Evolutionary conservation across 2,888 invertebrate genomes (phyloP), one percentile per base, ranked within the genome.

Genomic region (Thyatira batis): DNA sequence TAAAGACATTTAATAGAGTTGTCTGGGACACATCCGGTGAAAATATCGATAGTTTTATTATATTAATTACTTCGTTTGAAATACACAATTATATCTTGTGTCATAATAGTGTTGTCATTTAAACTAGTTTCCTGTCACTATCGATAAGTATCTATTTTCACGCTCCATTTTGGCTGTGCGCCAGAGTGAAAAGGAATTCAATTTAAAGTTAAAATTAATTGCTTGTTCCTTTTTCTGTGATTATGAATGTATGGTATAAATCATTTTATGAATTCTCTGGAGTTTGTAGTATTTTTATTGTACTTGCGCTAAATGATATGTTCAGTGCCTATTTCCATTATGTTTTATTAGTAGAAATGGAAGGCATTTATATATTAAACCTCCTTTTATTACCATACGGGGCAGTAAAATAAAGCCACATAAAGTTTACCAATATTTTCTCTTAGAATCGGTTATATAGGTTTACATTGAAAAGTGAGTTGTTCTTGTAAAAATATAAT

Each of bases 81-180:
- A 27, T 20, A 27, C 21, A 20, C 62, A n/a, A n/a, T n/a, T n/a
- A n/a, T n/a, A 78, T 75, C 74, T 79, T 70, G 82, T 67, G 77
- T 82, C 64, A 61, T 66, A 76, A 82, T 84, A 84, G 81, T 80
- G 84, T 79, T 80, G 84, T 78, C 67, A 73, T 68, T 66, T 59
- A 60, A 58, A 66, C 65, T 63, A 63, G 64, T 66, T 76, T 80
- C 77, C 79, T 79, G 73, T 71, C 69, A 62, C 69, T 78, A 77
- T 84, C 84, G 83, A 84, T 84, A 82, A 70, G 71, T 71, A 65
- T 73, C 78, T 83, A 82, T 82, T 83, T 82, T 74, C 58, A 69
- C 64, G 70, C 71, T 45, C 52, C 53, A 56, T 58, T 54, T 65
- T 84, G 84, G 84, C 78, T 25, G n/a, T n/a, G 3, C 20, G 76